These are phyloP conservation scores for Gouania willdenowi DNA, from an alignment of 2,797 vertebrate genomes.

Conservation along the genomic window DNA sequence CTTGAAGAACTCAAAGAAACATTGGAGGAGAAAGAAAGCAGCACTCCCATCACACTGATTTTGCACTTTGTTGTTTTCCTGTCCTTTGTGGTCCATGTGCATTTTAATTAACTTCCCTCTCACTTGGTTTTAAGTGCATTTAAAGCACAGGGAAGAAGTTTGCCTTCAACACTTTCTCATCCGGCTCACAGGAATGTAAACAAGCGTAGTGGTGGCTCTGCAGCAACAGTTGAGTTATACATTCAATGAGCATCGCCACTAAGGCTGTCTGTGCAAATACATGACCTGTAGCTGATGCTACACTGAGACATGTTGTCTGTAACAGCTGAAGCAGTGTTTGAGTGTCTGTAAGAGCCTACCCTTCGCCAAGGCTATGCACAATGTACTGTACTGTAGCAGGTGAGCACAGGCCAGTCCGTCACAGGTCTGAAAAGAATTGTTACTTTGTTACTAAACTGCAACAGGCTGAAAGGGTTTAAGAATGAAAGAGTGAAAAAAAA, in stretches of 20 bases:
- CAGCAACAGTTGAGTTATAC: conserved; percentile 24
- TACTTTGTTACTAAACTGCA: no score
- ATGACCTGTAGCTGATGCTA: conserved; percentile 38
- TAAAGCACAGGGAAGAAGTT: conserved; percentile 34
- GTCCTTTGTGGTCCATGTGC: conserved; percentile 57
- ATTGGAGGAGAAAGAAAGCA: conserved; percentile 38
- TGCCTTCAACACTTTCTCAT: conserved; percentile 40
- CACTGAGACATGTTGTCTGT: conserved; percentile 37
- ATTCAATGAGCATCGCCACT: conserved; percentile 30
- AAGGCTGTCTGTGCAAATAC: conserved; percentile 55
- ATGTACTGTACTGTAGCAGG: conserved; percentile 48
- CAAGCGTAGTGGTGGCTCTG: conserved; percentile 6
- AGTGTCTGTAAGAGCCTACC: conserved; percentile 26
- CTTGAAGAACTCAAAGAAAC: conserved; percentile 34
- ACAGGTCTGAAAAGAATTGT: neutral
- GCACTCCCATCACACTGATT: conserved; percentile 61
- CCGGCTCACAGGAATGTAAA: conserved; percentile 50
- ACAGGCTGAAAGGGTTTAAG: no score
- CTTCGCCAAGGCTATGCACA: conserved; percentile 52
- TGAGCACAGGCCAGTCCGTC: conserved; percentile 20
- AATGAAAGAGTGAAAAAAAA: no score
- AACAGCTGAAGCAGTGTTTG: conserved; percentile 20
- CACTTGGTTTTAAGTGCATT: conserved; percentile 51
- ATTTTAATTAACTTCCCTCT: conserved; percentile 50
- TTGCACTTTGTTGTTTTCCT: conserved; percentile 67